These are phyloP conservation scores for Halcyon leucocephala DNA, from an alignment of 2,797 vertebrate species.

Conservation along the genomic window DNA sequence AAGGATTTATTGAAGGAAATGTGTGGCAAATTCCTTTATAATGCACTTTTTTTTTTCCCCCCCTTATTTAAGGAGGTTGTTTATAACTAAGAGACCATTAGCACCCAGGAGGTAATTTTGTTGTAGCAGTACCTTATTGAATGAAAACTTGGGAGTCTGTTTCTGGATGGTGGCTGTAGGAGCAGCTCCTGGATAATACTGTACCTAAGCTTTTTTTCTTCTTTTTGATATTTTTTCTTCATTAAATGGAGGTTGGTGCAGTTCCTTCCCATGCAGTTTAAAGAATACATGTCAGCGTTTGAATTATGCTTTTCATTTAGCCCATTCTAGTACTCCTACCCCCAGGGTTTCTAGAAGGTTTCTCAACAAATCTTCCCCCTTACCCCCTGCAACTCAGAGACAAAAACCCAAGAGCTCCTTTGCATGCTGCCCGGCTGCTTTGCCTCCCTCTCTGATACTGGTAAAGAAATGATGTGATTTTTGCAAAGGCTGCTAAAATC, in stretches of 20 bases:
- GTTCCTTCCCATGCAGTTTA: slow-evolving; percentile 1
- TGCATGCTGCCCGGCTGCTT: not conserved
- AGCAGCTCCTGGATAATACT: not conserved
- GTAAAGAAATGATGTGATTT: not conserved
- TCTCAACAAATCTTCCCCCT: not conserved
- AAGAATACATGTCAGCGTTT: slow-evolving; percentile 1
- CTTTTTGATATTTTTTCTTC: not conserved
- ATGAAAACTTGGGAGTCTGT: slow-evolving; percentile 12
- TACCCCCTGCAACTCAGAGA: not conserved
- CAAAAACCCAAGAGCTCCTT: not conserved
- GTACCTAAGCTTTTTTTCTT: not conserved
- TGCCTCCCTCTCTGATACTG: not conserved
- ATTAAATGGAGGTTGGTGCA: not conserved
- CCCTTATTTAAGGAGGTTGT: slow-evolving; percentile 19
- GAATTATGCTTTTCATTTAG: slow-evolving; percentile 52
- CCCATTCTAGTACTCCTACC: not conserved
- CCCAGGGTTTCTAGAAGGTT: slow-evolving; percentile 8
- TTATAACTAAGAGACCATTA: slow-evolving; percentile 36
- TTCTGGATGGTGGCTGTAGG: slow-evolving; percentile 18
- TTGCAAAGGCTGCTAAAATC: not conserved
- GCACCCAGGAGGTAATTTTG: not conserved
- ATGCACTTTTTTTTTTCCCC: not conserved
- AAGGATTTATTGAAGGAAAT: slow-evolving; percentile 41
- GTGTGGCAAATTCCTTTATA: slow-evolving; percentile 12
- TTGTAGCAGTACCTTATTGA: slow-evolving; percentile 16